Base-by-base conservation (phyloP, 2,797 vertebrate genomes). In the Mormyrops boulengeri region DNA sequence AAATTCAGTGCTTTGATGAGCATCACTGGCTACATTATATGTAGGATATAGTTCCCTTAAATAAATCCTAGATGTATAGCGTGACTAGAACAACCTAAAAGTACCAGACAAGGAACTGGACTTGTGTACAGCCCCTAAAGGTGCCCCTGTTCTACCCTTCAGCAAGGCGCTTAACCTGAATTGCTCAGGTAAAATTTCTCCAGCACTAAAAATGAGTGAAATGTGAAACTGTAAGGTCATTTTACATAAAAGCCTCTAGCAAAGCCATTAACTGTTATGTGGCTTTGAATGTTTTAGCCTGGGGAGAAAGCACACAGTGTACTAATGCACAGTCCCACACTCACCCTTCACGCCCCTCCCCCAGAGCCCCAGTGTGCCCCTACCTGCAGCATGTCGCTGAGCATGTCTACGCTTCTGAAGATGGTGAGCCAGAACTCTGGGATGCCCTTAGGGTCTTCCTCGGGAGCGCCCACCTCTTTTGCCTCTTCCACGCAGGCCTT, bases 401-500 rank as follows among this genome's bases (percentile, higher is more conserved):
- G 93, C 96, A 97, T 97, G 90, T 97, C 96, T 92, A 97, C 96
- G 0, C 96, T 97, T 92, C 95, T 96, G 92, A 97, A 97, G 92
- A 97, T 95, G 4, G 98, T 99, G 84, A 99, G 97, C 99, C 99
- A 99, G 94, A 99, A 99, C 91, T 99, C 98, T 0, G 98, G 99
- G 90, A 99, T 97, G 92, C 99, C 98, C 95, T 96, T 99, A 47
- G 97, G 94, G 89, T 96, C 96, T 87, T 95, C 94, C 89, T 96
- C 96, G 89, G 96, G 95, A 0, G 92, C 91, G 0, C 95, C 90
- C 89, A 96, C 96, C 0, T 94, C 96, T 90, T 96, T 96, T 93
- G 97, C 97, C 89, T 98, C 98, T 41, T 98, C 96, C 94, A 98
- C 93, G 88, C 97, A 94, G 87, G 96, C 96, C 93, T 97, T 99